phyloP scores from a whole-genome alignment of 53 echinoderm and acorn worm genomes.

The Actinopyga echinites region DNA sequence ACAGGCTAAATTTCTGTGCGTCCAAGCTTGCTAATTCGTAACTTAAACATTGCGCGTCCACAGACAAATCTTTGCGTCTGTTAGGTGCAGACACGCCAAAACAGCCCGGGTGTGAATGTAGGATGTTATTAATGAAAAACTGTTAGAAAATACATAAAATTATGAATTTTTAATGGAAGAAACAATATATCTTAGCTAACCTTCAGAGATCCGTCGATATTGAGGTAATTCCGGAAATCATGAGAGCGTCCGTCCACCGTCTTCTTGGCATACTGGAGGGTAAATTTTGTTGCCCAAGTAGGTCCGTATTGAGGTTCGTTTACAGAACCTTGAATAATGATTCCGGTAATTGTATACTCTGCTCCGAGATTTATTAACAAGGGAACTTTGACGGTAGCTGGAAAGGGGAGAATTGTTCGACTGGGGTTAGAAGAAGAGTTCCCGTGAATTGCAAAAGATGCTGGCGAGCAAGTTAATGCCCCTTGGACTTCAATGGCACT shows the following conservation, averaged over 20 bases:
- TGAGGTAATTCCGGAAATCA: neutral
- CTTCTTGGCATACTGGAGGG: slow-evolving; percentile 2
- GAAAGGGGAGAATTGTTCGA: neutral
- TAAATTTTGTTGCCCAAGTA: slow-evolving; percentile 1
- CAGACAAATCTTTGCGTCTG: too few species aligned
- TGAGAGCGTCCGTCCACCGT: neutral
- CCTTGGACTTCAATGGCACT: neutral
- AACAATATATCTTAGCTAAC: neutral
- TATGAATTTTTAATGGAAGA: too few species aligned
- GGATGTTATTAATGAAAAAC: too few species aligned
- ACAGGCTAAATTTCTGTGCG: too few species aligned
- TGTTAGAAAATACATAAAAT: too few species aligned
- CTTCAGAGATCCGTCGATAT: neutral
- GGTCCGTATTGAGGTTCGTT: slow-evolving; percentile 3
- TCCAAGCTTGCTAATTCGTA: too few species aligned
- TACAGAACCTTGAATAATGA: neutral
- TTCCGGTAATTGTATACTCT: slow-evolving; percentile 12
- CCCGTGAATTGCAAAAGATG: neutral
- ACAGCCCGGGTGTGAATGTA: too few species aligned
- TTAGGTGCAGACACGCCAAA: too few species aligned
- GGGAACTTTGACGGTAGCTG: neutral
- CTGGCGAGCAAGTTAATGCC: neutral
- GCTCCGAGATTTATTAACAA: neutral
- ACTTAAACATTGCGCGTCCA: too few species aligned
- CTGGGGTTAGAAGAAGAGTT: neutral